These are phyloP conservation scores for Lithodes maja DNA, from an alignment of 2,888 invertebrate species.

Conservation along the genomic window DNA sequence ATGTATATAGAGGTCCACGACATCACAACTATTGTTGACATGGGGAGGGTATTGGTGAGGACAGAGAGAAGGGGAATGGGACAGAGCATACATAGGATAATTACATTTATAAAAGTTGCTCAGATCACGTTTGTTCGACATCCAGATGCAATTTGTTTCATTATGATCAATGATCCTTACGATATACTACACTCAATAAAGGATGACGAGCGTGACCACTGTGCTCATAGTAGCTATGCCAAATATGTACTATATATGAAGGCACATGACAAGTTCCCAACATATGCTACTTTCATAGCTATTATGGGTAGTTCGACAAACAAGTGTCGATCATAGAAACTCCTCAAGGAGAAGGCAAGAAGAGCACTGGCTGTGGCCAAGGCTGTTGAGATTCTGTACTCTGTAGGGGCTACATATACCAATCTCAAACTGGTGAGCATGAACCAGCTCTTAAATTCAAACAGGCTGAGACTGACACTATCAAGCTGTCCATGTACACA, in stretches of 20 bases:
- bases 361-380: background rate
- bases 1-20: background rate
- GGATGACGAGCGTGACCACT: conserved; percentile 1
- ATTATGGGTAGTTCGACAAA: background rate
- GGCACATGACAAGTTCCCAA: background rate
- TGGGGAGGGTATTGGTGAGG: background rate
- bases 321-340: background rate
- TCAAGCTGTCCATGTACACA: background rate
- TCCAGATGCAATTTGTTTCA: background rate
- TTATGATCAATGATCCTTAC: background rate
- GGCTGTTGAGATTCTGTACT: conserved; percentile 1
- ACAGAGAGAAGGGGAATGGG: background rate
- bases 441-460: background rate
- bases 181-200: background rate
- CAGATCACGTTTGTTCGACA: conserved; percentile 3
- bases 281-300: background rate
- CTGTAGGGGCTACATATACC: background rate
- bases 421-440: background rate
- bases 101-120: background rate
- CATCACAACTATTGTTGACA: background rate
- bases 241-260: background rate
- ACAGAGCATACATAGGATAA: background rate
- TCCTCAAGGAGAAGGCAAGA: background rate
- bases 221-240: background rate
- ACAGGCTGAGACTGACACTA: conserved; percentile 16